Evolutionary conservation across 2,888 invertebrate genomes (phyloP).

Genomic region (Tribolium freemani): DNA sequence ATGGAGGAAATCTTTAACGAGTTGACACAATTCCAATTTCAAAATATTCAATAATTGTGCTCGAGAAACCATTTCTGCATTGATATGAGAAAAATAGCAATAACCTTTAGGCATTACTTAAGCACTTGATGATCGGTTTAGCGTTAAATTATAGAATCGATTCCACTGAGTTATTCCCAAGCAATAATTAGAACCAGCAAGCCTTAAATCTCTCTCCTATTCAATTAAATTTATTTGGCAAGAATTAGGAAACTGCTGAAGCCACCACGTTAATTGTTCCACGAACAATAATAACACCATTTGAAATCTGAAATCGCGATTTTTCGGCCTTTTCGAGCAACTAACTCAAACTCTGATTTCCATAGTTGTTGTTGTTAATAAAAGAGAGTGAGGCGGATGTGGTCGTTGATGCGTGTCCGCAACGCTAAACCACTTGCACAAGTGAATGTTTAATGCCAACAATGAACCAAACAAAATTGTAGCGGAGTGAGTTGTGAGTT

Average conservation of each 20-base stretch:
- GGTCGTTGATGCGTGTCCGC: slow-evolving; percentile 61
- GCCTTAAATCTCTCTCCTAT: slow-evolving; percentile 3
- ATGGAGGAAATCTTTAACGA: no score
- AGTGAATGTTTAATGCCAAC: slow-evolving; percentile 59
- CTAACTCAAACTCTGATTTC: slow-evolving; percentile 41
- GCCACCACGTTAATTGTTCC: not conserved
- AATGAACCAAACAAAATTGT: slow-evolving; percentile 40
- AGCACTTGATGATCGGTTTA: slow-evolving; percentile 5
- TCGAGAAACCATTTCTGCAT: no score
- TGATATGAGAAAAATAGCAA: no score
- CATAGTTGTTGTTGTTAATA: slow-evolving; percentile 44
- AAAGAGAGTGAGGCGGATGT: slow-evolving; percentile 58
- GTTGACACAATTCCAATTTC: no score
- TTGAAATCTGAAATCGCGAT: not conserved
- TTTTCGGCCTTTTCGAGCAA: slow-evolving; percentile 8
- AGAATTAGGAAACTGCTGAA: slow-evolving; percentile 18
- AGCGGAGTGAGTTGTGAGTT: slow-evolving; percentile 18
- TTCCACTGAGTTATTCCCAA: slow-evolving; percentile 2
- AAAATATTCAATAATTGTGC: no score
- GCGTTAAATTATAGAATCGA: slow-evolving; percentile 24
- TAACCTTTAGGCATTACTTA: not conserved
- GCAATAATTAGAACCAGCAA: slow-evolving; percentile 10
- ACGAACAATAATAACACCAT: slow-evolving; percentile 2
- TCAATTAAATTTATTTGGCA: slow-evolving; percentile 28
- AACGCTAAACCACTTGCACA: slow-evolving; percentile 52